Conservation (phyloP, 2,888 invertebrate species). For the Drosophila pseudotalamancana region DNA sequence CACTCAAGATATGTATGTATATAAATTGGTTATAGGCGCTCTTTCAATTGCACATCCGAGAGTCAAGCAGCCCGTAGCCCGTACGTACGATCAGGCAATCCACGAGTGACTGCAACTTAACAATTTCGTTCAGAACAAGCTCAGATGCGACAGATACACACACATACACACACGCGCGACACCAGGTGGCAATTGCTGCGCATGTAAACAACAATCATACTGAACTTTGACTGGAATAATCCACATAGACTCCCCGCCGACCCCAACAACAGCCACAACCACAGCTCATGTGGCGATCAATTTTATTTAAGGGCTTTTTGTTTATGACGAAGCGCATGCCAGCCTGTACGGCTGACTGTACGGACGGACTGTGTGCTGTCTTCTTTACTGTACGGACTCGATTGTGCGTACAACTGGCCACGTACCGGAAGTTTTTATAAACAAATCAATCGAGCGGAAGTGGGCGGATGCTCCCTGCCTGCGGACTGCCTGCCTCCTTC, state of each 20-base stretch:
- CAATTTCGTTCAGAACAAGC: constrained; percentile 26
- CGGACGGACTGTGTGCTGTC: no score
- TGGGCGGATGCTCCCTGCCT: constrained; percentile 43
- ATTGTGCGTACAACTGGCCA: constrained; percentile 26
- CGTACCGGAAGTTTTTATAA: constrained; percentile 72
- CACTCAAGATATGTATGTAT: constrained; percentile 22
- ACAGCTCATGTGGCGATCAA: constrained; percentile 22
- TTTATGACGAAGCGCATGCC: constrained; percentile 39
- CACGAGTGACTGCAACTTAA: constrained; percentile 43
- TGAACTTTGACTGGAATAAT: constrained; percentile 56
- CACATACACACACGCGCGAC: constrained; percentile 22
- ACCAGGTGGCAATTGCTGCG: constrained; percentile 57
- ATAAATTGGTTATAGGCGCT: constrained; percentile 35
- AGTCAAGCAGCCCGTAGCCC: constrained; percentile 1
- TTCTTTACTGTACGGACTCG: background rate
- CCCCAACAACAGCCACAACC: background rate
- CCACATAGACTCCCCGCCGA: background rate
- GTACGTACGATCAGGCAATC: constrained; percentile 39
- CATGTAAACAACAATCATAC: constrained; percentile 50
- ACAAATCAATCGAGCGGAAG: constrained; percentile 76
- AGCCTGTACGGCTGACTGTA: constrained; percentile 26
- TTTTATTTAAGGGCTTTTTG: constrained; percentile 58
- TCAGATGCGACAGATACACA: constrained; percentile 11
- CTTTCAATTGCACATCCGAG: constrained; percentile 17
- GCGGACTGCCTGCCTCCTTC: background rate